Base-by-base conservation (phyloP, 2,888 invertebrate genomes). In the Pterostichus niger region DNA sequence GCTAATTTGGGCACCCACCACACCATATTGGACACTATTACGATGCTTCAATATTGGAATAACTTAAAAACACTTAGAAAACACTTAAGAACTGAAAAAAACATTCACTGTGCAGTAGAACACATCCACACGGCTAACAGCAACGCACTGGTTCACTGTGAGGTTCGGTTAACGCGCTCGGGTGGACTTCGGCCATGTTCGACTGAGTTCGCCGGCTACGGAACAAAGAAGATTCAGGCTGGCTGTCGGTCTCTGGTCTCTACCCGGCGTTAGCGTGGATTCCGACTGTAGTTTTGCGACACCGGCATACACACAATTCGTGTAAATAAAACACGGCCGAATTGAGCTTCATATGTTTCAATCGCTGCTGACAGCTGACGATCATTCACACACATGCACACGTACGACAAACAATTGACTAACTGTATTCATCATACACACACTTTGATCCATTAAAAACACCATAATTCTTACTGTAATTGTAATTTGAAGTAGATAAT, bases 61-160 rank as follows among this genome's bases (percentile, higher is more conserved):
- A 35, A 59, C 31, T 15, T 24, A 81, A 68, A 56, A 17, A 81
- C 56, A 73, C 73, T 71, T 31, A 54, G 24, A 80, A 79, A 59
- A 80, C 80, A 80, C 71, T 81, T n/a, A 73, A 80, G 54, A 73
- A 80, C 71, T 73, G 31, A 81, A 56, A 73, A 81, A 81, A 81
- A 52, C 71, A 33, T 54, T 40, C 54, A 54, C 71, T 81, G 56
- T 78, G 78, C 61, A 17, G 24, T 9, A 61, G 78, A 46, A 75
- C 82, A 82, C 82, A 59, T 54, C 61, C 76, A 82, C 61, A 82
- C 82, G 76, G 33, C 76, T 49, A 59, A 82, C 52, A 75, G 49
- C 61, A 82, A 49, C 82, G 76, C 82, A 82, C 82, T 82, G 82
- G 61, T 24, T 33, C 15, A 13, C 61, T 44, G 11, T 73, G 75